phyloP scores from a whole-genome alignment of 2,797 vertebrate species.

The Xenentodon cancila region DNA sequence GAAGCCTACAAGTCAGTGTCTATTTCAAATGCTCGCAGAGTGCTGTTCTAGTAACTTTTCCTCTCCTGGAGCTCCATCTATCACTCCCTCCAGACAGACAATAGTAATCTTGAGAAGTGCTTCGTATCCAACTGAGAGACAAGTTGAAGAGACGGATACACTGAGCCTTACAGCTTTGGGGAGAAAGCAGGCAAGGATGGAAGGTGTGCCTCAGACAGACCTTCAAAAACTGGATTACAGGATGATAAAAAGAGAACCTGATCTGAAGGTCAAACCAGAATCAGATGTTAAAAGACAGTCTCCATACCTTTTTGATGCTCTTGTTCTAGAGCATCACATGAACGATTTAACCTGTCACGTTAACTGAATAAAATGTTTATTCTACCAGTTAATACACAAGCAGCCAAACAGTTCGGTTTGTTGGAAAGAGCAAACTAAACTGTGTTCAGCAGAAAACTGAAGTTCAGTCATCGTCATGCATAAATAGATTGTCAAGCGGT shows the following conservation, averaged over 20 bases:
- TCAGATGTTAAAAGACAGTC: conserved; percentile 44
- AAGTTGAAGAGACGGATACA: conserved; percentile 30
- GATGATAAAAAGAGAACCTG: conserved; percentile 33
- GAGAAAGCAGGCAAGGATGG: conserved; percentile 22
- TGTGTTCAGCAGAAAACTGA: conserved; percentile 15
- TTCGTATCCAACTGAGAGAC: conserved; percentile 38
- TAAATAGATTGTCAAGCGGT: conserved; percentile 20
- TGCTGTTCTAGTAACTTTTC: background rate
- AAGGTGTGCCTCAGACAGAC: conserved; percentile 8
- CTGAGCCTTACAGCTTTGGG: conserved; percentile 24
- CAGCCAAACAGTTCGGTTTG: too few species aligned
- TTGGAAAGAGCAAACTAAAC: background rate
- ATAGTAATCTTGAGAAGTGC: conserved; percentile 45
- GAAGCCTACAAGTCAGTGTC: background rate
- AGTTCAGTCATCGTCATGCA: conserved; percentile 30
- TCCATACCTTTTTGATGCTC: background rate
- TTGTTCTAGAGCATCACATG: conserved; percentile 6
- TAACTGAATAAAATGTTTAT: too few species aligned
- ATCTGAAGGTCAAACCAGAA: conserved; percentile 38
- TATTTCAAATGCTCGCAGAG: conserved; percentile 14
- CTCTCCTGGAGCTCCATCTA: conserved; percentile 4
- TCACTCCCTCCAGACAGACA: conserved; percentile 11
- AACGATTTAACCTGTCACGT: background rate
- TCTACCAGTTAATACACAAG: conserved; percentile 1
- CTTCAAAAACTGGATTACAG: conserved; percentile 13